A percentile compares a stretch with the other conserved stretches of the same genome.
Conservation (phyloP, 1,140 invertebrate genomes). For the Neodiprion fabricii region DNA sequence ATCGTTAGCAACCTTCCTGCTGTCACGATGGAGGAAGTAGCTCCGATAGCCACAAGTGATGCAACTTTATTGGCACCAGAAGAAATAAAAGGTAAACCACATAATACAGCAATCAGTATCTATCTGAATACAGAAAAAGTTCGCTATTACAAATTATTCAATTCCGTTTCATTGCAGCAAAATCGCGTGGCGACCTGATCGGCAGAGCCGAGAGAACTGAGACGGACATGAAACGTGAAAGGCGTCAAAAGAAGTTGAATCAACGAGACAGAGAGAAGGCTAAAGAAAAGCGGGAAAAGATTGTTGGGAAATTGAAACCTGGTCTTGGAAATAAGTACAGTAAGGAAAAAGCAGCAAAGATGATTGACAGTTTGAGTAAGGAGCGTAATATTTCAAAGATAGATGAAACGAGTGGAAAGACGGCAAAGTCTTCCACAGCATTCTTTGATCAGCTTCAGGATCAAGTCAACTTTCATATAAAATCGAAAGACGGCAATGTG, state of each 20-base stretch:
- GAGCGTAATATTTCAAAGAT: slow-evolving; percentile 69
- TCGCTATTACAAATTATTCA: slow-evolving; percentile 9
- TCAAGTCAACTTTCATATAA: slow-evolving; percentile 65
- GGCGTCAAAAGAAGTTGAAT: slow-evolving; percentile 84
- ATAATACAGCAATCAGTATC: neutral
- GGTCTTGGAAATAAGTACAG: slow-evolving; percentile 67
- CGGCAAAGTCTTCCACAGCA: slow-evolving; percentile 78
- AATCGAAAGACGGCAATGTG: slow-evolving; percentile 46
- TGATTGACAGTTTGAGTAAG: slow-evolving; percentile 68
- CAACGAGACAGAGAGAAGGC: slow-evolving; percentile 67
- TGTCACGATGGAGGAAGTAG: slow-evolving; percentile 95
- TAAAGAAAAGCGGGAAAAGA: slow-evolving; percentile 63
- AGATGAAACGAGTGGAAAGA: slow-evolving; percentile 60
- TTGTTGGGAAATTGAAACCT: slow-evolving; percentile 51
- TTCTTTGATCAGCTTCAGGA: slow-evolving; percentile 86
- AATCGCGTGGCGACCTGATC: slow-evolving; percentile 79
- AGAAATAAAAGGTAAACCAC: slow-evolving; percentile 78
- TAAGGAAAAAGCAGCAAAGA: slow-evolving; percentile 62
- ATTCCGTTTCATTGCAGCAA: slow-evolving; percentile 60
- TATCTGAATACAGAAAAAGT: slow-evolving; percentile 6
- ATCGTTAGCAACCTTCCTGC: slow-evolving; percentile 92
- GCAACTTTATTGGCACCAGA: slow-evolving; percentile 90
- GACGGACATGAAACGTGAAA: slow-evolving; percentile 90
- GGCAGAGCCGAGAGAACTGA: slow-evolving; percentile 80
- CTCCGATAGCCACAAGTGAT: slow-evolving; percentile 85